phyloP scores from a whole-genome alignment of 2,888 invertebrate genomes.

The Neoitamus cyanurus region DNA sequence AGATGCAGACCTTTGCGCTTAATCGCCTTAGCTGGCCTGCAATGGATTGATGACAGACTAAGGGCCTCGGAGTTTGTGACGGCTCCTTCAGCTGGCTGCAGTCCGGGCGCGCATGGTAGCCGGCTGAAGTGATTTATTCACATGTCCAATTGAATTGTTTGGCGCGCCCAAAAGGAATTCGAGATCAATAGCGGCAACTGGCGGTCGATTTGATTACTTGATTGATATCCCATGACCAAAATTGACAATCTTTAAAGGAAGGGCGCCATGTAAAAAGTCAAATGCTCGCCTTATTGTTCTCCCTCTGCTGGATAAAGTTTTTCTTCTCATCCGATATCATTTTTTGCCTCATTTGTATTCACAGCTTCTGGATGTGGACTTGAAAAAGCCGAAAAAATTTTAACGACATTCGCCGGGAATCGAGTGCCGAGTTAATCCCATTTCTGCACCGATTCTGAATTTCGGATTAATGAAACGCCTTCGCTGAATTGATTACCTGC shows the following conservation, averaged over 20 bases:
- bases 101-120: conserved; percentile 18
- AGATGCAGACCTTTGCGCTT: conserved; percentile 6
- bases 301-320: conserved; percentile 4
- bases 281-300: conserved; percentile 39
- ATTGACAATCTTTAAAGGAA: conserved; percentile 57
- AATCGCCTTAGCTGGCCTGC: not conserved
- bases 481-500: conserved; percentile 48
- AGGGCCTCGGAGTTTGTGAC: conserved; percentile 20
- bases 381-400: conserved; percentile 1
- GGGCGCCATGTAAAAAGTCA: conserved; percentile 28
- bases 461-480: conserved; percentile 37
- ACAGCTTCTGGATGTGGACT: not conserved
- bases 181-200: conserved; percentile 52
- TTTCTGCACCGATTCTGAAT: not conserved
- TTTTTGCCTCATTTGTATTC: conserved; percentile 40
- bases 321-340: conserved; percentile 19
- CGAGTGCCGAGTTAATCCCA: not conserved
- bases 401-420: not conserved
- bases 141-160: conserved; percentile 67
- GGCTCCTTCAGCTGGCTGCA: conserved; percentile 17
- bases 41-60: conserved; percentile 32
- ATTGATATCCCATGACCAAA: conserved; percentile 65
- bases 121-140: conserved; percentile 63
- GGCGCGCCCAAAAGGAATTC: conserved; percentile 60
- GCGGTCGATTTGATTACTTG: conserved; percentile 57